Conservation (phyloP, 2,888 invertebrate genomes). For the Himalopsyche kuldschensis region DNA sequence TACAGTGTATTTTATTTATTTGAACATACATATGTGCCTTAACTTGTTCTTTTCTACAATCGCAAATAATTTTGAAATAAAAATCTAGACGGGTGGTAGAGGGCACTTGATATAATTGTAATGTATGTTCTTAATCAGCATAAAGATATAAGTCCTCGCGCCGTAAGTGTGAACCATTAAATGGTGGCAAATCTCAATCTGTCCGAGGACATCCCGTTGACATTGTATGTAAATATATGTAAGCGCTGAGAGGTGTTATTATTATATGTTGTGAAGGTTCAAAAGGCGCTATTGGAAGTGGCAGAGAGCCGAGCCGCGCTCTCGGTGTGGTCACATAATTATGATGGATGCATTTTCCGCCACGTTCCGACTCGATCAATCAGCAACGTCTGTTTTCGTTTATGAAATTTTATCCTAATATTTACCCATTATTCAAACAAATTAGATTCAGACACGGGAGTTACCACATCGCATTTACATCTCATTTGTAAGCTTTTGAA, state of each 20-base stretch:
- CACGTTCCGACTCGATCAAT: conserved; percentile 12
- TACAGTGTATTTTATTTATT: too few species aligned
- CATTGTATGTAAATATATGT: background rate
- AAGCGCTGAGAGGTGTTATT: background rate
- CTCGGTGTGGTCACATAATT: conserved; percentile 32
- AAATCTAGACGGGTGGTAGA: too few species aligned
- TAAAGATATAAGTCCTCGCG: too few species aligned
- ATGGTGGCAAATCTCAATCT: background rate
- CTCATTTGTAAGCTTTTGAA: conserved; percentile 4
- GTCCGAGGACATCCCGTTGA: background rate
- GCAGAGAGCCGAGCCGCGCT: background rate
- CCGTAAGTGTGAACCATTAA: too few species aligned
- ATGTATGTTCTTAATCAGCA: too few species aligned
- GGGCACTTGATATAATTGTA: too few species aligned
- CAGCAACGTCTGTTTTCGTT: conserved; percentile 8
- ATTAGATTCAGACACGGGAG: conserved; percentile 4
- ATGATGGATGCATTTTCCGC: conserved; percentile 29
- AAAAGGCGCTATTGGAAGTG: background rate
- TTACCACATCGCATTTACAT: conserved; percentile 4
- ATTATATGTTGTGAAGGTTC: background rate
- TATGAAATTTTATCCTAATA: conserved; percentile 17
- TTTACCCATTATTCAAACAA: conserved; percentile 22
- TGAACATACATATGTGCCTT: too few species aligned
- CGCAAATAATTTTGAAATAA: too few species aligned
- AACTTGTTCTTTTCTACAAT: too few species aligned